A percentile compares a stretch with the other conserved stretches of the same genome.
These are phyloP conservation scores for Drosophila ustulata DNA, from an alignment of 2,888 invertebrate species.

Conservation along the genomic window DNA sequence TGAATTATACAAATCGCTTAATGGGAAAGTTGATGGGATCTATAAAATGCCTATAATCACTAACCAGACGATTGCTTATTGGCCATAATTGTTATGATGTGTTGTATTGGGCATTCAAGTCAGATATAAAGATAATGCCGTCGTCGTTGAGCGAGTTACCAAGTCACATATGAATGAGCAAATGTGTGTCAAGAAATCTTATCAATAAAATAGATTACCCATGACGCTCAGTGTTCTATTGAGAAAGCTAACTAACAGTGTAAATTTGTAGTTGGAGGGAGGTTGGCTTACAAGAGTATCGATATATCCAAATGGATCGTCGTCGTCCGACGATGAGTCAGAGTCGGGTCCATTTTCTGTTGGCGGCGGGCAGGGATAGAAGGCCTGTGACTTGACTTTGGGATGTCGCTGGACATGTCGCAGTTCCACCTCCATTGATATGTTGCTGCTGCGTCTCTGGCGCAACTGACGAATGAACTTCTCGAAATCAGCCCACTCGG, in stretches of 20 bases:
- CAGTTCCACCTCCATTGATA: slow-evolving; percentile 83
- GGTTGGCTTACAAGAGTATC: slow-evolving; percentile 83
- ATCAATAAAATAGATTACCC: slow-evolving; percentile 48
- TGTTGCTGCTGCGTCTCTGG: slow-evolving; percentile 82
- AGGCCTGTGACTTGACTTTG: slow-evolving; percentile 83
- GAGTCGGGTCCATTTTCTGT: slow-evolving; percentile 82
- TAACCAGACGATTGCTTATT: slow-evolving; percentile 35
- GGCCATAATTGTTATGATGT: slow-evolving; percentile 1
- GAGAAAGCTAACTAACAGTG: neutral
- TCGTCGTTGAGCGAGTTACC: slow-evolving; percentile 29
- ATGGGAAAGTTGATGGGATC: slow-evolving; percentile 20
- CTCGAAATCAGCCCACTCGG: slow-evolving; percentile 85
- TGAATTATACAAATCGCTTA: slow-evolving; percentile 24
- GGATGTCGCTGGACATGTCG: slow-evolving; percentile 79
- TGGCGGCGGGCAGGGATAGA: slow-evolving; percentile 85
- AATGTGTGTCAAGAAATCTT: slow-evolving; percentile 37
- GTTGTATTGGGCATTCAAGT: slow-evolving; percentile 28
- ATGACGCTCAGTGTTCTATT: neutral
- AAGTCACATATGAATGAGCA: slow-evolving; percentile 8
- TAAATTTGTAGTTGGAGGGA: neutral
- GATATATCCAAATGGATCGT: slow-evolving; percentile 84
- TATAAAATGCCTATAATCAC: slow-evolving; percentile 16
- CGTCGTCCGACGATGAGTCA: slow-evolving; percentile 82
- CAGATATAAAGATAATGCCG: slow-evolving; percentile 53
- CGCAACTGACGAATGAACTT: slow-evolving; percentile 83